Evolutionary conservation across 2,797 vertebrate species (phyloP).

Genomic region (Thripadectes ignobilis): DNA sequence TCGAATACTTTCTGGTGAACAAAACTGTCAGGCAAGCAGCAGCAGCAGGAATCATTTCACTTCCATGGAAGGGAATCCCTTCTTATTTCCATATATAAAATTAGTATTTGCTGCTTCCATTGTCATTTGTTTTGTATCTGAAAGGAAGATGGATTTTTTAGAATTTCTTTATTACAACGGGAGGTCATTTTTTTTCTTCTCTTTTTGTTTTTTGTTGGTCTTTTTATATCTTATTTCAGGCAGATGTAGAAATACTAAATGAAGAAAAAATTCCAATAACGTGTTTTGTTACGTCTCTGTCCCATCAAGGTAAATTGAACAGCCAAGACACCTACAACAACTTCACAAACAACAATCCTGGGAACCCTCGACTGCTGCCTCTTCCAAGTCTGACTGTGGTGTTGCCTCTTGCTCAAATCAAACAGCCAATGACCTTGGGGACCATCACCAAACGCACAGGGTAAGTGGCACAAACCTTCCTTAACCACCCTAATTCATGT

Average conservation of each 20-base stretch:
- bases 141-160: neutral
- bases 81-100: neutral
- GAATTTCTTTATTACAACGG: neutral
- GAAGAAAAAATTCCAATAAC: neutral
- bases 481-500: neutral
- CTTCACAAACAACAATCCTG: conserved; percentile 95
- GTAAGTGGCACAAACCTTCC: conserved; percentile 77
- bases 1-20: neutral
- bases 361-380: conserved; percentile 91
- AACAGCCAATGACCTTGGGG: conserved; percentile 95
- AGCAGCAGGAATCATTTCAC: neutral
- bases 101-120: neutral
- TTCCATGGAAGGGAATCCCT: neutral
- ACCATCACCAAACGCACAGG: conserved; percentile 96
- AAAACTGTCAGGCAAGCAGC: conserved; percentile 17
- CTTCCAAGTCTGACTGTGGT: conserved; percentile 91
- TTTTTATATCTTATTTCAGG: neutral
- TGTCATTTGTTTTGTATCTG: neutral
- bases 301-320: conserved; percentile 87
- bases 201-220: neutral
- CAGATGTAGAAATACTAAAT: neutral
- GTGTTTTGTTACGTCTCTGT: neutral
- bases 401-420: conserved; percentile 94
- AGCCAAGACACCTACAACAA: conserved; percentile 96
- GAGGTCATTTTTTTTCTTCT: neutral